These are phyloP conservation scores for Urosaurus nigricauda DNA, from an alignment of 2,797 vertebrate genomes.

Conservation along the genomic window DNA sequence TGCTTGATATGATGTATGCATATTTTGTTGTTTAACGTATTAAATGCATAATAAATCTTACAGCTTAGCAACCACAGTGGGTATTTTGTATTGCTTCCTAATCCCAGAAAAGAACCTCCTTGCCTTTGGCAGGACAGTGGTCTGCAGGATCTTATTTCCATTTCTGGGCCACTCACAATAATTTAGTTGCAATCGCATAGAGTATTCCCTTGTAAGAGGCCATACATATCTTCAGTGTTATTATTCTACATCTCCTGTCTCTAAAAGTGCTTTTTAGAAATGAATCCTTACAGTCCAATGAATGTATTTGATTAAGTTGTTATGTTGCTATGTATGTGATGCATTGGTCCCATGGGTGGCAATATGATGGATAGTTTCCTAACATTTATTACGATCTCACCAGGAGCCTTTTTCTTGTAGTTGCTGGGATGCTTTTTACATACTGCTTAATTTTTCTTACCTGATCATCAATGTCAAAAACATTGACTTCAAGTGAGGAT, in stretches of 20 bases:
- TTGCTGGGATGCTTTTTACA: not conserved
- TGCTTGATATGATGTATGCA: no score
- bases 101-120: no score
- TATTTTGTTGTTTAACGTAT: no score
- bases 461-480: slow-evolving; percentile 2
- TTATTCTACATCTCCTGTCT: not conserved
- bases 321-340: slow-evolving; percentile 8
- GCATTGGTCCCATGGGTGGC: slow-evolving; percentile 1
- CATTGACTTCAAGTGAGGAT: not conserved
- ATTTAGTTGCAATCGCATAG: not conserved
- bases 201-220: not conserved
- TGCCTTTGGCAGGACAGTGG: no score
- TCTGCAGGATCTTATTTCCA: no score
- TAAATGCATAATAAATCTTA: no score
- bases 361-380: slow-evolving; percentile 21
- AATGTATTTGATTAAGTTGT: slow-evolving; percentile 34
- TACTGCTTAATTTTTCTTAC: not conserved
- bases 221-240: not conserved
- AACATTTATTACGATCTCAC: slow-evolving; percentile 2
- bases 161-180: not conserved
- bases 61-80: no score
- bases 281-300: slow-evolving; percentile 7
- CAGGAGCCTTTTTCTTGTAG: slow-evolving; percentile 16
- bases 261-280: not conserved
- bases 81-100: no score